A percentile compares a stretch with the other conserved stretches of the same genome.
Conservation (phyloP, 2,113 vertebrate species). For the Poicephalus gulielmi region DNA sequence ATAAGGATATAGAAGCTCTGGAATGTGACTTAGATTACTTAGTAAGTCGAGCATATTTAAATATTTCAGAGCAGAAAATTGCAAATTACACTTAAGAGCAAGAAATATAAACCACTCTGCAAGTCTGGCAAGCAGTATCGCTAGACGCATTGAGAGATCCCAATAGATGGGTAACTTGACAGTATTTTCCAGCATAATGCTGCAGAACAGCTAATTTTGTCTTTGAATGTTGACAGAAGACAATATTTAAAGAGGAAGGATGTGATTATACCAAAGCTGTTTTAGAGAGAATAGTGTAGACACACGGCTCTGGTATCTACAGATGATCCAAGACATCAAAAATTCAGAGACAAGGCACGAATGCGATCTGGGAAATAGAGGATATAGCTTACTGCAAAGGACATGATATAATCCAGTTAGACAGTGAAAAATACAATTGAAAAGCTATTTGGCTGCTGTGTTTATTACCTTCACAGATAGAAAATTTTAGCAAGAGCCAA, state of each 20-base stretch:
- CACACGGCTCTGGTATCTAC: neutral
- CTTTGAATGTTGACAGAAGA: neutral
- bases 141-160: neutral
- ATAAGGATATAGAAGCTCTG: neutral
- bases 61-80: neutral
- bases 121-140: neutral
- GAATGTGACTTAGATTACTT: neutral
- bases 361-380: neutral
- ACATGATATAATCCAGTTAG: neutral
- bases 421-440: neutral
- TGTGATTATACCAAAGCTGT: neutral
- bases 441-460: neutral
- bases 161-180: neutral
- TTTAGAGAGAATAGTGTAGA: neutral
- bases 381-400: neutral
- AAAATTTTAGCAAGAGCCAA: neutral
- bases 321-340: neutral
- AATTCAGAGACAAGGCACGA: neutral
- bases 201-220: neutral
- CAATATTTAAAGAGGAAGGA: neutral
- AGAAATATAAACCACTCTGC: neutral
- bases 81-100: neutral
- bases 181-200: accelerated
- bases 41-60: neutral
- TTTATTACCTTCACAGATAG: neutral